A percentile compares a stretch with the other conserved stretches of the same genome.
phyloP scores from a whole-genome alignment of 2,113 vertebrate genomes.

The Oncorhynchus kisutch region DNA sequence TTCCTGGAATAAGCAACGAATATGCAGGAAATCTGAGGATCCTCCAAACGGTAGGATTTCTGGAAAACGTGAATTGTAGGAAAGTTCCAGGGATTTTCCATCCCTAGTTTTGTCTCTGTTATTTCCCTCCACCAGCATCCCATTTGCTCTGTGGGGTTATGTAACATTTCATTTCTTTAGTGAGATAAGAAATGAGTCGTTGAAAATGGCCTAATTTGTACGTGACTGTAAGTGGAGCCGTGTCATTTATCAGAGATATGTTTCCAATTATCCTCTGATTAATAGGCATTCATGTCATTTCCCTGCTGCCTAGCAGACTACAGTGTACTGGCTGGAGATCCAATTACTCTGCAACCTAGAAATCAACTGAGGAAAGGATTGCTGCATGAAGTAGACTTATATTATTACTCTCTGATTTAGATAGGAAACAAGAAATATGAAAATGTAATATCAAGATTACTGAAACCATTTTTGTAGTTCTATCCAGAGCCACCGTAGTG shows the following conservation, averaged over 20 bases:
- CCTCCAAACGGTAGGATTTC: too few relatives aligned
- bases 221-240: constrained; percentile 65
- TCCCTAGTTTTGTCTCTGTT: too few relatives aligned
- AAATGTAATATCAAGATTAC: constrained; percentile 18
- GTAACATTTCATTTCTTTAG: constrained; percentile 44
- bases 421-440: constrained; percentile 16
- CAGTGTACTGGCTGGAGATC: constrained; percentile 51
- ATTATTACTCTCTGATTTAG: constrained; percentile 38
- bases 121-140: too few relatives aligned
- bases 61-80: too few relatives aligned
- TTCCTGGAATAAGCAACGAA: too few relatives aligned
- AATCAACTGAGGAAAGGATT: constrained; percentile 49
- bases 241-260: constrained; percentile 65
- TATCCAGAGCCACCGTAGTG: neutral
- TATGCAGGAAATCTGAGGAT: too few relatives aligned
- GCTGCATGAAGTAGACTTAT: constrained; percentile 29
- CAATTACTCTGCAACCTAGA: constrained; percentile 62
- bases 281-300: constrained; percentile 65
- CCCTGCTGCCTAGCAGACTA: constrained; percentile 51
- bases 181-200: constrained; percentile 59
- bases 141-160: constrained; percentile 43
- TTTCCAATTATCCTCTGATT: constrained; percentile 75
- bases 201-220: constrained; percentile 64
- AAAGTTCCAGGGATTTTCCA: too few relatives aligned
- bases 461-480: neutral